Evolutionary conservation across 2,797 vertebrate species (phyloP), one percentile per base, ranked within the genome.

Genomic region (Simalia tracyae): DNA sequence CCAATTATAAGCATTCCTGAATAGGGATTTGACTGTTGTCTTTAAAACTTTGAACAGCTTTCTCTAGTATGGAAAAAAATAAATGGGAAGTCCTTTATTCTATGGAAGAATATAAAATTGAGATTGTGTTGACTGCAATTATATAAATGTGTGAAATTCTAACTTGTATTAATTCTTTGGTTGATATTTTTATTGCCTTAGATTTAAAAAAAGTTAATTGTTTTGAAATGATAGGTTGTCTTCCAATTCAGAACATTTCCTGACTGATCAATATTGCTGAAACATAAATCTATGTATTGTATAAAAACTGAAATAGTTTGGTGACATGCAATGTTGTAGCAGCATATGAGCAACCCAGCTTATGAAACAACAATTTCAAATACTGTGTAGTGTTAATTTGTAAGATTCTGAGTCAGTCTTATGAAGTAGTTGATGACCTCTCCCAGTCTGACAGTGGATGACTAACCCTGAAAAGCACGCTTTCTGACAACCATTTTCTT

Each of bases 401-500:
- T 26, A 56, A 36, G 46, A 54, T 22, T 31, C 63, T 72, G 68
- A 59, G 22, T 15, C 31, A 59, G 3, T 46, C 28, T 68, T 66
- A 10, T 91, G 63, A 24, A 91, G 24, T 15, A 72, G n/a, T 66
- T 17, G 46, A 10, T 90, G 56, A 42, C 63, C 1, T 57, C 24
- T 36, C 87, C 19, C 14, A 94, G 89, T 60, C 12, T 85, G 11
- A 22, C 31, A 93, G 61, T 68, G 89, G 6, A 68, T 56, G 86
- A 92, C 1, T 90, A 7, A 17, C 54, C 36, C 36, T 50, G 54
- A 3, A 4, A 60, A 26, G 26, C 10, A n/a, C 24, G 64, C 0
- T 42, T 91, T 56, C 28, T 76, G 56, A 5, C 85, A 9, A 60
- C 81, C 92, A 56, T 92, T 0, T 93, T 86, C 93, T 95, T 86